These are phyloP conservation scores for Sciurus carolinensis DNA, from an alignment of 2,797 vertebrate species.

Conservation along the genomic window DNA sequence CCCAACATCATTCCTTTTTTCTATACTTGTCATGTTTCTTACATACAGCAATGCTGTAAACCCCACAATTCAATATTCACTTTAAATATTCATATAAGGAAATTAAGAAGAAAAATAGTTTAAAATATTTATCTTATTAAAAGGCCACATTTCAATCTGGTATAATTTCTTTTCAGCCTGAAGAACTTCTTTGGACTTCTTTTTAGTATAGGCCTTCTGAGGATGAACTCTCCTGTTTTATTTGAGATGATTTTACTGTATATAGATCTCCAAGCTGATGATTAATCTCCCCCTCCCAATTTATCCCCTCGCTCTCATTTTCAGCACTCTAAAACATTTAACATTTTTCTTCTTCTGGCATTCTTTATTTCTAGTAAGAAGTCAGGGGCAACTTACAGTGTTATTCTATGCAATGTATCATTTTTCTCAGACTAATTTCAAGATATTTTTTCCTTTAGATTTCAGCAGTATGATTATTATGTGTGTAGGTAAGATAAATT, in stretches of 20 bases:
- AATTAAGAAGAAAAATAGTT: slow-evolving; percentile 3
- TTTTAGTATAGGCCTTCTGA: not conserved
- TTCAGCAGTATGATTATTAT: slow-evolving; percentile 4
- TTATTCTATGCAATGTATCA: not conserved
- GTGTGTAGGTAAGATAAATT: not conserved
- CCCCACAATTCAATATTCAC: not conserved
- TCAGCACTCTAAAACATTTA: too few relatives aligned
- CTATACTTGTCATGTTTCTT: not conserved
- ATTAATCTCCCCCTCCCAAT: not conserved
- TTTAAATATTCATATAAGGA: not conserved
- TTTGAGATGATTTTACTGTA: not conserved
- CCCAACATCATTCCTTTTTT: not conserved
- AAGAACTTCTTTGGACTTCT: slow-evolving; percentile 30
- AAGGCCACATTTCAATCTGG: not conserved
- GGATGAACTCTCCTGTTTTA: not conserved
- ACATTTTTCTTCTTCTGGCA: not conserved
- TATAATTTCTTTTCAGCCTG: not conserved
- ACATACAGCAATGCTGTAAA: not conserved
- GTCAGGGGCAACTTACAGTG: not conserved
- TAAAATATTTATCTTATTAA: not conserved
- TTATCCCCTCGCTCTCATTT: not conserved
- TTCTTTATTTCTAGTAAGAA: not conserved
- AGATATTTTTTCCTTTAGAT: not conserved
- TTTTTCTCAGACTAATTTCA: slow-evolving; percentile 28
- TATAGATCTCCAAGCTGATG: not conserved